Evolutionary conservation across 2,888 invertebrate species (phyloP), one percentile per base, ranked within the genome.

Genomic region (Dryobotodes eremita): DNA sequence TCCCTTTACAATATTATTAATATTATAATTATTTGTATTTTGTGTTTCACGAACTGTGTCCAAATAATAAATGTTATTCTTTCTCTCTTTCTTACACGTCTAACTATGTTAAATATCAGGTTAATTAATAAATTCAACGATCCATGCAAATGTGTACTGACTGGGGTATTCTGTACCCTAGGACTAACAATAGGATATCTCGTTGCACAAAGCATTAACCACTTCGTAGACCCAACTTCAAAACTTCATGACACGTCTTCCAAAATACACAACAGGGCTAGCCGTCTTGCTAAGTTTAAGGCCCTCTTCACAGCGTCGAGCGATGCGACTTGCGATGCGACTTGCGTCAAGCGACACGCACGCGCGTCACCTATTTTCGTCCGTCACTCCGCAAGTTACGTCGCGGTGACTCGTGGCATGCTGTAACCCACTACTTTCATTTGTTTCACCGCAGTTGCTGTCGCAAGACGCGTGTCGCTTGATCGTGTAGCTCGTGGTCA

Each of bases 241-340:
- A 13, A 81, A 80, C 70, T 80, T 80, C 23, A 55, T 53, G 81
- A 75, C 69, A 81, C 23, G 59, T 59, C 53, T 70, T 31, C 57
- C 57, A 81, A 81, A 81, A 75, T 70, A 81, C 64, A 70, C 10
- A 61, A 23, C 65, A 80, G 59, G 48, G 55, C 48, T 17, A 50
- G 20, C 20, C 20, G 31, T 11, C n/a, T 42, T 26, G 55, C 55
- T 36, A n/a, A 55, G 36, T 17, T 15, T 64, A 17, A 53, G 15
- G 50, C 53, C 13, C 17, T 13, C 23, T 55, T 50, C 20, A 20
- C 20, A 1, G 6, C 13, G 3, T 13, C 26, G 26, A 48, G 13
- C 26, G 48, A 68, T 4, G 20, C 48, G n/a, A 42, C 64, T 23
- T 15, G 42, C 64, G 15, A 42, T 7, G 8, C 3, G 42, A 42